Evolutionary conservation across 2,113 vertebrate species (phyloP).

Genomic region (Albula glossodonta): DNA sequence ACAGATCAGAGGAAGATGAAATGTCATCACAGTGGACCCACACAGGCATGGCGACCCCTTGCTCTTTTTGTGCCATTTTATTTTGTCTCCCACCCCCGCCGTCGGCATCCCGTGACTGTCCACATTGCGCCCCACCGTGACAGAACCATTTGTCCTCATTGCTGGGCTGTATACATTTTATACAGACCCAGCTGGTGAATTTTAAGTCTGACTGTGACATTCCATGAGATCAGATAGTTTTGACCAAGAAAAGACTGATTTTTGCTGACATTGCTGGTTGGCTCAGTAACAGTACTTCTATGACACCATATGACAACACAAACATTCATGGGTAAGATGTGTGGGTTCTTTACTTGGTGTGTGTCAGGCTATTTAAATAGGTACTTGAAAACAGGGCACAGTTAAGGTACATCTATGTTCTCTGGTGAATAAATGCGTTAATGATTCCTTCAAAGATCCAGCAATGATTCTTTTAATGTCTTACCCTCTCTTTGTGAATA

Average conservation of each 20-base stretch:
- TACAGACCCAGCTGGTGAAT: neutral
- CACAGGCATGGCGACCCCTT: neutral
- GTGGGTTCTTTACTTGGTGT: too few species aligned
- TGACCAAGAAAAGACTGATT: neutral
- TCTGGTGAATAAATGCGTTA: too few species aligned
- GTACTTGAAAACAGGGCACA: too few species aligned
- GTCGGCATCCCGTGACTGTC: neutral
- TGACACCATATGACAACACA: too few species aligned
- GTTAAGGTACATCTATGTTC: too few species aligned
- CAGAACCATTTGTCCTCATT: conserved; percentile 13
- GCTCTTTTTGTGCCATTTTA: neutral
- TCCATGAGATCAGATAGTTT: neutral
- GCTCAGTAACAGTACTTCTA: neutral
- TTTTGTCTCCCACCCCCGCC: neutral
- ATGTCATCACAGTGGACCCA: neutral
- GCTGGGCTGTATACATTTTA: conserved; percentile 1
- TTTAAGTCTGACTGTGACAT: neutral
- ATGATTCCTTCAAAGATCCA: too few species aligned
- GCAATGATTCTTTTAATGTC: too few species aligned
- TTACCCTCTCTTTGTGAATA: too few species aligned
- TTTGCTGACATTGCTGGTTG: neutral
- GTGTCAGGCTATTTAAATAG: too few species aligned
- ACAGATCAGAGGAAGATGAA: neutral
- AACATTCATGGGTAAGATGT: too few species aligned
- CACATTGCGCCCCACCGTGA: neutral